phyloP scores from a whole-genome alignment of 2,113 vertebrate genomes.

The Verasper variegatus region DNA sequence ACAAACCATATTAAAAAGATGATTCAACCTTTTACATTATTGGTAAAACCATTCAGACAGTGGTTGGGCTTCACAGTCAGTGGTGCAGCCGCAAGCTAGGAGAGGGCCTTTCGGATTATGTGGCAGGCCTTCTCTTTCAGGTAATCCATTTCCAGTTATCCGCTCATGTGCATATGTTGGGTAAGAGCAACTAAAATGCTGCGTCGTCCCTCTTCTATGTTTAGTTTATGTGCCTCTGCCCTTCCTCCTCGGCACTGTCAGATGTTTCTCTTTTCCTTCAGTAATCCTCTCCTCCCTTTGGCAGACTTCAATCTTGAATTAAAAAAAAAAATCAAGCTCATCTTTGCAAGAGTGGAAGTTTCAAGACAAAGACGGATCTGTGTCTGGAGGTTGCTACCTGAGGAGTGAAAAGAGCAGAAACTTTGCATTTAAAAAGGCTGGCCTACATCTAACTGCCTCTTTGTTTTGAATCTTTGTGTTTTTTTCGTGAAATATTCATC shows the following conservation, averaged over 20 bases:
- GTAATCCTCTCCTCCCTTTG: background rate
- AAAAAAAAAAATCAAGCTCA: conserved; percentile 30
- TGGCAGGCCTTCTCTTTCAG: background rate
- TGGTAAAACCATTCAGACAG: background rate
- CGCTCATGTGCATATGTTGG: conserved; percentile 7
- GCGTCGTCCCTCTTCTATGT: background rate
- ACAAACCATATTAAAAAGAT: background rate
- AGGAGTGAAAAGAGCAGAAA: conserved; percentile 69
- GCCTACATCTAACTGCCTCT: conserved; percentile 5
- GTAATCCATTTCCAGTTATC: conserved; percentile 16
- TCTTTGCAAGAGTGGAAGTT: conserved; percentile 31
- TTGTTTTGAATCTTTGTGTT: background rate
- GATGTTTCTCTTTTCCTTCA: conserved; percentile 10
- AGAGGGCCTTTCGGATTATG: background rate
- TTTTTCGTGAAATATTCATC: background rate
- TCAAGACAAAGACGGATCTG: conserved; percentile 42
- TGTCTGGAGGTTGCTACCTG: conserved; percentile 49
- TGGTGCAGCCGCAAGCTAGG: background rate
- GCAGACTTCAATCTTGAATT: conserved; percentile 21
- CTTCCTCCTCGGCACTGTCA: conserved; percentile 25
- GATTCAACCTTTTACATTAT: background rate
- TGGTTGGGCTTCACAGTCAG: background rate
- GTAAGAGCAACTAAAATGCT: background rate
- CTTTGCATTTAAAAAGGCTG: conserved; percentile 56
- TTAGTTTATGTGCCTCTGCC: conserved; percentile 1